These are phyloP conservation scores for Nasonia giraulti DNA, from an alignment of 1,140 invertebrate genomes.

Conservation along the genomic window DNA sequence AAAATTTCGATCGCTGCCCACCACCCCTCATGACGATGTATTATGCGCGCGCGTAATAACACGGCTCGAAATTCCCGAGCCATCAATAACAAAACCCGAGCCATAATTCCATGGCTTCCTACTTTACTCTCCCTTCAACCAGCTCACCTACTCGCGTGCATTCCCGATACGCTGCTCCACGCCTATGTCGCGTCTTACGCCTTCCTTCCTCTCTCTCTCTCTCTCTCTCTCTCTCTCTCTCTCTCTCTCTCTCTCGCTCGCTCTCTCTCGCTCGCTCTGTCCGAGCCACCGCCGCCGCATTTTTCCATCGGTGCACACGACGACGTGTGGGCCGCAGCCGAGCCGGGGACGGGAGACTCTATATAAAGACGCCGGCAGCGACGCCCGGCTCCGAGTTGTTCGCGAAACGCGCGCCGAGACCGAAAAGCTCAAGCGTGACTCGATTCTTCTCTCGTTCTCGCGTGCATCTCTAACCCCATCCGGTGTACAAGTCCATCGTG, in stretches of 20 bases:
- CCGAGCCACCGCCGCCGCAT: conserved; percentile 8
- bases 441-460: not conserved
- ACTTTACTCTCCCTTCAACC: not conserved
- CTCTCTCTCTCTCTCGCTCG: conserved; percentile 33
- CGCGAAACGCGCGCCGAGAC: conserved; percentile 59
- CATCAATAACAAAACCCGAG: conserved; percentile 1
- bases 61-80: not conserved
- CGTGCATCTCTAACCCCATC: not conserved
- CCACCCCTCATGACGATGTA: too few species aligned
- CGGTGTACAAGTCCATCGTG: not conserved
- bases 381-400: conserved; percentile 58
- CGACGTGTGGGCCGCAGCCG: conserved; percentile 43
- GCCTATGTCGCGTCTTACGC: conserved; percentile 19
- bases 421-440: conserved; percentile 24
- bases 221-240: conserved; percentile 26
- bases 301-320: conserved; percentile 38
- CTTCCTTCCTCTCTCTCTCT: conserved; percentile 33
- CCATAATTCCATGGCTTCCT: not conserved
- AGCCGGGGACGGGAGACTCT: conserved; percentile 53
- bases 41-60: too few species aligned
- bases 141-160: conserved; percentile 43
- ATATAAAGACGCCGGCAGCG: conserved; percentile 68
- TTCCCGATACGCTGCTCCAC: conserved; percentile 16
- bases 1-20: not conserved
- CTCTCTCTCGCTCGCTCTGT: conserved; percentile 18